phyloP scores from a whole-genome alignment of 2,113 vertebrate genomes.

The Chunga burmeisteri region DNA sequence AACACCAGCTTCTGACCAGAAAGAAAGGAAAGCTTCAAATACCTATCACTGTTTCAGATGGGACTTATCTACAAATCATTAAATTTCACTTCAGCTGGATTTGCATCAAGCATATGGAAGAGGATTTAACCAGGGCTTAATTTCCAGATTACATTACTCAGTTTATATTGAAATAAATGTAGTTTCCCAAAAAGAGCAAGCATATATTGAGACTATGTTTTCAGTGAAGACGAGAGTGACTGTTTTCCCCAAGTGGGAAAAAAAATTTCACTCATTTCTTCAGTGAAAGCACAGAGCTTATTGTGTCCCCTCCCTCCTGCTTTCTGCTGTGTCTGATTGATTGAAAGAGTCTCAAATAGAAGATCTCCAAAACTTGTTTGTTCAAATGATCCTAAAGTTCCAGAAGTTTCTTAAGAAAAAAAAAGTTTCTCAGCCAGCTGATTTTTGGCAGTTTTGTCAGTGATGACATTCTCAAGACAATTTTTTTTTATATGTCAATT shows the following conservation, averaged over 20 bases:
- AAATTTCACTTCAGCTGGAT: neutral
- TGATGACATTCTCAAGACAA: neutral
- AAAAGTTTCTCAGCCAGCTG: neutral
- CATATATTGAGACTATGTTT: neutral
- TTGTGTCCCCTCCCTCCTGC: neutral
- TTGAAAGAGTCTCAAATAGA: neutral
- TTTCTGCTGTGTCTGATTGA: neutral
- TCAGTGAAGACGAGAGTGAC: neutral
- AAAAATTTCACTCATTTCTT: neutral
- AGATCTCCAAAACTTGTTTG: neutral
- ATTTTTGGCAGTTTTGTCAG: neutral
- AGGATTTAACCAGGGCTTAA: neutral
- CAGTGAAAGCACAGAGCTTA: neutral
- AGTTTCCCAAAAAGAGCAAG: neutral
- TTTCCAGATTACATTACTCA: neutral
- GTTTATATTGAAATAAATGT: neutral
- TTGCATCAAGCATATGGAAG: neutral
- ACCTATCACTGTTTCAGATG: neutral
- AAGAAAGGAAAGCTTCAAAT: neutral
- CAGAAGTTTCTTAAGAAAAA: neutral
- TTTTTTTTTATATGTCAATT: neutral
- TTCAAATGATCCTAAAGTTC: neutral
- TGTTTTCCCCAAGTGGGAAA: neutral
- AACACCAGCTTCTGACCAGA: neutral
- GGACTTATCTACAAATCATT: neutral